Evolutionary conservation across 2,113 vertebrate genomes (phyloP).

Genomic region (Passer domesticus): DNA sequence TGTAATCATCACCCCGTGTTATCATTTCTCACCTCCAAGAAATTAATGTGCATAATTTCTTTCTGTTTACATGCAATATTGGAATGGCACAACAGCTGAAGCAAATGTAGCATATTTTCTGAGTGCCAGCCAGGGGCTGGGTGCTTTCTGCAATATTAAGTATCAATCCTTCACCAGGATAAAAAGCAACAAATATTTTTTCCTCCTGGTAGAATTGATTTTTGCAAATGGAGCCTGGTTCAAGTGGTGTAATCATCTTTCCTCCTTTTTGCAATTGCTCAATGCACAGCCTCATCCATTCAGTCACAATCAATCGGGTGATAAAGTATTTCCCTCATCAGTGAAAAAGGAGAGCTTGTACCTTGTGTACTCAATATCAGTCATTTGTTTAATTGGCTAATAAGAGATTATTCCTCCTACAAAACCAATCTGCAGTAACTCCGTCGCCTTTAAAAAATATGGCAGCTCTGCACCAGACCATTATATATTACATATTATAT

Average conservation of each 20-base stretch:
- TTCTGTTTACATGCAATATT: conserved; percentile 40
- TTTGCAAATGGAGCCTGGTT: conserved; percentile 47
- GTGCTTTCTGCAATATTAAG: conserved; percentile 16
- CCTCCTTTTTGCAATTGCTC: conserved; percentile 29
- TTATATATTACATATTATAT: neutral
- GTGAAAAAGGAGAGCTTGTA: conserved; percentile 6
- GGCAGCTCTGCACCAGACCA: neutral
- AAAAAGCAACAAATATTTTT: conserved; percentile 10
- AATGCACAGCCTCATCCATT: neutral
- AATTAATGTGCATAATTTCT: conserved; percentile 23
- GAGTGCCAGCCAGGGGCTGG: neutral
- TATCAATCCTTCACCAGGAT: neutral
- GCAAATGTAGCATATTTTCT: neutral
- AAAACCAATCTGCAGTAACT: neutral
- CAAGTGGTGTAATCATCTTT: conserved; percentile 30
- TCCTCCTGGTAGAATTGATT: conserved; percentile 20
- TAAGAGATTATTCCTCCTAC: neutral
- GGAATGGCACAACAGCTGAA: conserved; percentile 33
- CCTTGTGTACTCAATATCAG: neutral
- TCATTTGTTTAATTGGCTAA: neutral
- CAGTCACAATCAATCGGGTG: neutral
- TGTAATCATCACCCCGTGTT: neutral
- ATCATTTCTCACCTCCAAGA: conserved; percentile 20
- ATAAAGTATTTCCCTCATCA: conserved; percentile 38
- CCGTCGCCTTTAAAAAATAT: neutral